These are phyloP conservation scores for Scelioninae gen. 2 DNA, from an alignment of 2,888 invertebrate genomes.

Conservation along the genomic window DNA sequence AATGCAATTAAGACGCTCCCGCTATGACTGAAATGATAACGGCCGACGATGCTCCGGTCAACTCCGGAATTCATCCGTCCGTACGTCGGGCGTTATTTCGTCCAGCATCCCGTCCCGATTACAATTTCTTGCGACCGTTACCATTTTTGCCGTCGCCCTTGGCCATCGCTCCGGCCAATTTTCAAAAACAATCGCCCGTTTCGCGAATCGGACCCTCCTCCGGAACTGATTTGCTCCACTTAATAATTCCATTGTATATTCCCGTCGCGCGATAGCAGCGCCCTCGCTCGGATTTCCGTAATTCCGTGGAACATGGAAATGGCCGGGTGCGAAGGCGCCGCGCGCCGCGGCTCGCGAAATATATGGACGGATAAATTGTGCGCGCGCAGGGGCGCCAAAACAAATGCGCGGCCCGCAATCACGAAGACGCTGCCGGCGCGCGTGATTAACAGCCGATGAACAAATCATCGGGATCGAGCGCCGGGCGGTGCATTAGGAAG, in stretches of 20 bases:
- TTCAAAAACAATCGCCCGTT: conserved; percentile 44
- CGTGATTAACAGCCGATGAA: conserved; percentile 66
- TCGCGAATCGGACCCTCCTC: conserved; percentile 33
- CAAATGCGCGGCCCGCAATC: conserved; percentile 30
- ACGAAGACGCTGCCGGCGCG: conserved; percentile 59
- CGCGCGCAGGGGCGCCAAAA: conserved; percentile 1
- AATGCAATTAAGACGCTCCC: conserved; percentile 66
- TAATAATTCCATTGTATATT: conserved; percentile 45
- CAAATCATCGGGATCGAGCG: conserved; percentile 65
- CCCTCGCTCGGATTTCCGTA: conserved; percentile 24
- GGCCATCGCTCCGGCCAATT: conserved; percentile 22
- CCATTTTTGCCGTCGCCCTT: conserved; percentile 16
- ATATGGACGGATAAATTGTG: conserved; percentile 38
- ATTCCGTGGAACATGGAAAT: conserved; percentile 35
- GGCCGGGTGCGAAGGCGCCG: conserved; percentile 9
- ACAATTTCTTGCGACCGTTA: conserved; percentile 32
- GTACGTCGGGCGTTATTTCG: neutral
- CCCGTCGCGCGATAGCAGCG: conserved; percentile 37
- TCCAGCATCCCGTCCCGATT: conserved; percentile 27
- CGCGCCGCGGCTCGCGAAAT: conserved; percentile 14
- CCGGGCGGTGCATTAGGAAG: conserved; percentile 53
- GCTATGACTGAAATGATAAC: conserved; percentile 64
- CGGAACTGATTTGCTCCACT: conserved; percentile 33
- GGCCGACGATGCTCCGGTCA: conserved; percentile 45
- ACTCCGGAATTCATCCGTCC: conserved; percentile 35